Evolutionary conservation across 2,113 vertebrate genomes (phyloP), one percentile per base, ranked within the genome.

Genomic region (Clarias magur): DNA sequence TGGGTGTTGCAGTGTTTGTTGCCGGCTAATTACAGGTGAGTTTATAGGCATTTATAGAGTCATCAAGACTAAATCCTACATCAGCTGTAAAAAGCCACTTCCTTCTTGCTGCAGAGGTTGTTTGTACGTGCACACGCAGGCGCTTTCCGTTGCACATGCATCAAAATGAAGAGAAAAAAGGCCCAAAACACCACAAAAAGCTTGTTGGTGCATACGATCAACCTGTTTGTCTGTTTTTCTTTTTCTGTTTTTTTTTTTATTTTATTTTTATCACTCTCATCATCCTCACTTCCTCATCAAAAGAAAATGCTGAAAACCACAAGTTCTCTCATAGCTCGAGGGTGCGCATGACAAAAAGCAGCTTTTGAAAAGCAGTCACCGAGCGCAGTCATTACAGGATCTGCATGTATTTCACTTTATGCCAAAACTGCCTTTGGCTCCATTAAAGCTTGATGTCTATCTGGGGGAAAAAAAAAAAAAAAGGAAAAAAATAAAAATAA

Each of bases 271-370:
- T 89, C 88, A 88, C 89, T 59, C 56, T 84, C 83, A 72, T 83
- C 83, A 92, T 92, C 92, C 91, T 94, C 91, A 93, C 93, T 95
- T 96, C 94, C 94, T 95, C 92, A 93, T 92, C 88, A 92, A 88
- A 90, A 88, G 88, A 83, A 91, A 83, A 88, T 83, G 88, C 91
- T 92, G 88, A 91, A 93, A 94, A 94, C 94, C 94, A 92, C 94
- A 93, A 93, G 93, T 94, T 95, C 93, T 92, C 91, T 88, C 89
- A 88, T 81, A 85, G 78, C 63, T 67, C 60, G 13, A 60, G 72
- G 54, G 73, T 65, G 65, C 54, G 54, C 27, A 59, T 73, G 87
- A 92, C 93, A 93, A 88, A 48, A 91, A 89, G 60, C 57, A 53
- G 30, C 72, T 83, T 84, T 54, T 67, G 62, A 87, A 83, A 53